These are phyloP conservation scores for Salticus scenicus DNA, from an alignment of 2,888 invertebrate genomes.

Conservation along the genomic window DNA sequence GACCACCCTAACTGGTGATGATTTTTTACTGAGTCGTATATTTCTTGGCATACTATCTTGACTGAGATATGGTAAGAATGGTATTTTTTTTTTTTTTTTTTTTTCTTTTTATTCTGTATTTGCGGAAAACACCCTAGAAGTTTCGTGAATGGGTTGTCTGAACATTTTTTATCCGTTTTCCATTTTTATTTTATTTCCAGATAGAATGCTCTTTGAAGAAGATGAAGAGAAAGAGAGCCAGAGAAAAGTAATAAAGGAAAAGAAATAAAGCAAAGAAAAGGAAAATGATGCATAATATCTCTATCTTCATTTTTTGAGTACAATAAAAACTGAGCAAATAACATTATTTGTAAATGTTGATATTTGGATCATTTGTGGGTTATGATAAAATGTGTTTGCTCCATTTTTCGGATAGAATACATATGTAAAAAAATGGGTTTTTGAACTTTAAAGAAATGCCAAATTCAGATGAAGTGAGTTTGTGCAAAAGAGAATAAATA, in stretches of 20 bases:
- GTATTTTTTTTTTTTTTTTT: not conserved
- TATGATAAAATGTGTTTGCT: not conserved
- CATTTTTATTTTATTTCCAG: not conserved
- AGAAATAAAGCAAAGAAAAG: not conserved
- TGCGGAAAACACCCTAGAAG: not conserved
- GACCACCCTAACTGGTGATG: constrained; percentile 18
- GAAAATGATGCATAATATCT: not conserved
- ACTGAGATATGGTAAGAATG: constrained; percentile 3
- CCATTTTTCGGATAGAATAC: not conserved
- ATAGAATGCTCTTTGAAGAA: not conserved
- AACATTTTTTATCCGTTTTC: not conserved
- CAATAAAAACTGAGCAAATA: not conserved
- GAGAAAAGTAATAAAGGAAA: not conserved
- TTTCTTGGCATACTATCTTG: constrained; percentile 4
- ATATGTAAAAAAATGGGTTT: too few relatives aligned
- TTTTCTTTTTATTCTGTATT: not conserved
- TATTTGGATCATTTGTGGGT: not conserved
- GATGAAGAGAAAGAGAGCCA: not conserved
- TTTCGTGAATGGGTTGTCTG: not conserved
- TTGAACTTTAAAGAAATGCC: too few relatives aligned
- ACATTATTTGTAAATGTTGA: not conserved
- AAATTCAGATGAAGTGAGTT: too few relatives aligned
- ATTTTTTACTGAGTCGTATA: not conserved
- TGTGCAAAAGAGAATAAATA: too few relatives aligned
- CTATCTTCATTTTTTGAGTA: not conserved